These are phyloP conservation scores for Siniperca undulata DNA, from an alignment of 2,797 vertebrate species.

Conservation along the genomic window DNA sequence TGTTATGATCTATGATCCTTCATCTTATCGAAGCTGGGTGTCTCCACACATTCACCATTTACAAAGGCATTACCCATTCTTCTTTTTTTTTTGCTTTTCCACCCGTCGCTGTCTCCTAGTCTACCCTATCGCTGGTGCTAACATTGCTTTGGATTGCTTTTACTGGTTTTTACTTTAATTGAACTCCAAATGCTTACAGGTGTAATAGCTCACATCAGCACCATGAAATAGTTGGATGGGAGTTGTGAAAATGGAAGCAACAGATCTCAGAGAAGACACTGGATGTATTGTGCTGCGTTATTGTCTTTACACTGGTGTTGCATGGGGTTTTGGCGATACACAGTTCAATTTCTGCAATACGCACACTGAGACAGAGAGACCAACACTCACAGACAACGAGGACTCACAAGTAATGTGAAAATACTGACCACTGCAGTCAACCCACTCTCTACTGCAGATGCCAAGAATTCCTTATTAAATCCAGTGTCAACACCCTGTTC, in stretches of 20 bases:
- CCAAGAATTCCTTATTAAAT: constrained; percentile 52
- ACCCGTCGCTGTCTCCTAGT: constrained; percentile 29
- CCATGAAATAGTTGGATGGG: constrained; percentile 49
- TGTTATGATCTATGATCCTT: constrained; percentile 43
- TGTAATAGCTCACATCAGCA: constrained; percentile 23
- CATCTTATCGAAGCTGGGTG: constrained; percentile 36
- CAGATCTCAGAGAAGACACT: constrained; percentile 55
- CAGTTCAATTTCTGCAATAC: constrained; percentile 50
- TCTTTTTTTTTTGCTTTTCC: constrained; percentile 25
- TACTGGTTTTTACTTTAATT: constrained; percentile 27
- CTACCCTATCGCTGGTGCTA: constrained; percentile 56
- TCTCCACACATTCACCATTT: constrained; percentile 56
- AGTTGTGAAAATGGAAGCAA: constrained; percentile 55
- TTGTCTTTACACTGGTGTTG: constrained; percentile 41
- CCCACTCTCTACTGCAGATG: constrained; percentile 41
- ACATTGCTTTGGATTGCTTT: constrained; percentile 60
- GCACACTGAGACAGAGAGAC: constrained; percentile 50
- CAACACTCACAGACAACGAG: constrained; percentile 48
- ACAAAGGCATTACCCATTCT: constrained; percentile 45
- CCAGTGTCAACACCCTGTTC: constrained; percentile 52
- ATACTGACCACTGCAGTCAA: constrained; percentile 61
- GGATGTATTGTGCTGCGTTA: constrained; percentile 61
- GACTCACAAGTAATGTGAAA: constrained; percentile 43
- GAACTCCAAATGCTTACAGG: constrained; percentile 24
- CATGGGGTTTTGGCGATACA: constrained; percentile 39